Evolutionary conservation across 2,113 vertebrate genomes (phyloP).

Genomic region (Anhinga anhinga): DNA sequence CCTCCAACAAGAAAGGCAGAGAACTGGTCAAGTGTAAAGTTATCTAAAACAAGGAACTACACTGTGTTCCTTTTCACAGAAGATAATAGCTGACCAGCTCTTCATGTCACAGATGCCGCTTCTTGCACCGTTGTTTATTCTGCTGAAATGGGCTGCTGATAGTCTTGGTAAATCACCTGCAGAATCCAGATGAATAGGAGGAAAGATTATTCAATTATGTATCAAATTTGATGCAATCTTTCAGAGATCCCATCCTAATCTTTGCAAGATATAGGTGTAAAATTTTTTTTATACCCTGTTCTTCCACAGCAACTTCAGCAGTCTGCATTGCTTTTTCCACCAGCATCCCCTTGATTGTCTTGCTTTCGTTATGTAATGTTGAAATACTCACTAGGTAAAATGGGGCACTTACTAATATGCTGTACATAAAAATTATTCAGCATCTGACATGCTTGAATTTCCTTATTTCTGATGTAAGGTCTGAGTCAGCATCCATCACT

Average conservation of each 20-base stretch:
- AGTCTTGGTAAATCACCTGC: background rate
- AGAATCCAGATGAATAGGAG: background rate
- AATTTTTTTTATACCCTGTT: background rate
- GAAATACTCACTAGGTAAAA: background rate
- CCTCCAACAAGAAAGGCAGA: background rate
- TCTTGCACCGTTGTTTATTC: background rate
- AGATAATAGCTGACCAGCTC: background rate
- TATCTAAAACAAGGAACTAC: background rate
- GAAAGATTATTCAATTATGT: background rate
- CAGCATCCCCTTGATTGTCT: background rate
- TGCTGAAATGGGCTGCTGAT: background rate
- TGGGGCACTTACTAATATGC: background rate
- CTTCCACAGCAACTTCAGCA: background rate
- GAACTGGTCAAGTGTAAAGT: slow-evolving; percentile 26
- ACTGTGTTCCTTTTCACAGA: background rate
- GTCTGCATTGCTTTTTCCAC: background rate
- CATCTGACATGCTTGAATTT: background rate
- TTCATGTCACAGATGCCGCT: accelerated
- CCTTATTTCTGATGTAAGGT: background rate
- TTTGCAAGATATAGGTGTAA: background rate
- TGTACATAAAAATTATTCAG: background rate
- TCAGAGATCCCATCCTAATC: background rate
- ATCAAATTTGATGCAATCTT: background rate
- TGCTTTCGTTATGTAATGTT: background rate
- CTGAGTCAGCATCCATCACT: background rate